phyloP scores from a whole-genome alignment of 53 echinoderm and acorn worm species.

The Henricia sp. region DNA sequence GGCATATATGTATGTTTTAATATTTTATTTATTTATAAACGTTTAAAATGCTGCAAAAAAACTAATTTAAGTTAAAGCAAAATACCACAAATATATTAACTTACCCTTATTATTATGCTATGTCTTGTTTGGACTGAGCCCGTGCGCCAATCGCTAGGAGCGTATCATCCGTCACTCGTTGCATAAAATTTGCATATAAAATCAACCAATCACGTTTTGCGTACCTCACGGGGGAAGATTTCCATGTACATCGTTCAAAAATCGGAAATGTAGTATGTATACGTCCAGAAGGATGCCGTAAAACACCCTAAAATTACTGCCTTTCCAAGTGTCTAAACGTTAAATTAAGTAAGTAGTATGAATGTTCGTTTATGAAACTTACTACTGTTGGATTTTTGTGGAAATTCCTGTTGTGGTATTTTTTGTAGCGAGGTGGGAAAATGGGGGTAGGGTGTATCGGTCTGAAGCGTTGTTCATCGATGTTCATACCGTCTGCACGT shows the following conservation, averaged over 20 bases:
- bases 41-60: too few species aligned
- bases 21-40: background rate
- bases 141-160: conserved; percentile 41
- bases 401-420: conserved; percentile 37
- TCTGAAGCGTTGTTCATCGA: too few species aligned
- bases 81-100: too few species aligned
- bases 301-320: conserved; percentile 35
- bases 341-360: conserved; percentile 70
- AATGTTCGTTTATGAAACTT: conserved; percentile 23
- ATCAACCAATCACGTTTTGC: conserved; percentile 59
- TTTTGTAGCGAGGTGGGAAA: conserved; percentile 40
- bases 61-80: too few species aligned
- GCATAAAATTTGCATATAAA: conserved; percentile 48
- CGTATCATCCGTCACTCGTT: conserved; percentile 57
- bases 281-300: conserved; percentile 49
- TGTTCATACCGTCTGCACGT: too few species aligned
- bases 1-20: background rate
- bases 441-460: too few species aligned
- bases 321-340: conserved; percentile 37
- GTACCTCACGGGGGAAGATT: conserved; percentile 31
- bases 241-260: conserved; percentile 88
- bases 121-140: conserved; percentile 19
- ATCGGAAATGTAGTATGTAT: conserved; percentile 76
- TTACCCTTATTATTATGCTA: conserved; percentile 35
- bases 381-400: background rate